phyloP scores from a whole-genome alignment of 2,797 vertebrate species.

The Chiroxiphia lanceolata region DNA sequence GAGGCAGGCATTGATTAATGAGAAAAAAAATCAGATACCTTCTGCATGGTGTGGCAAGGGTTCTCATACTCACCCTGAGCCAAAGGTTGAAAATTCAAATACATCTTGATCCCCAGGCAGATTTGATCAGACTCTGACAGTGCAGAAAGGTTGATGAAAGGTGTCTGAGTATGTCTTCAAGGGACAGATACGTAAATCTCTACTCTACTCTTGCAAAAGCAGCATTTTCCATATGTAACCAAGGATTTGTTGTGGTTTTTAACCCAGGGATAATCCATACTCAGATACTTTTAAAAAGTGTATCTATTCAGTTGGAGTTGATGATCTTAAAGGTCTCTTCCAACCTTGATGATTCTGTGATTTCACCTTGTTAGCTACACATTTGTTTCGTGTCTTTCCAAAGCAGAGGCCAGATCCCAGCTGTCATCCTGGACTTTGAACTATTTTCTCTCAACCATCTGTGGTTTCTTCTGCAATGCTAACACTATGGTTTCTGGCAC shows the following conservation, averaged over 20 bases:
- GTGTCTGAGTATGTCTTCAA: not conserved
- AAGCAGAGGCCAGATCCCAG: not conserved
- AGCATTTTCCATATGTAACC: not conserved
- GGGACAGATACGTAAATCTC: not conserved
- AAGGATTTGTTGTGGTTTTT: not conserved
- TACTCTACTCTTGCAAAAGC: not conserved
- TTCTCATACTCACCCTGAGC: not conserved
- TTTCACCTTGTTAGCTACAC: not conserved
- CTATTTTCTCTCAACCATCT: slow-evolving; percentile 1
- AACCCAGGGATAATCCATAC: not conserved
- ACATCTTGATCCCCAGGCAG: not conserved
- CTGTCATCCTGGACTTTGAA: not conserved
- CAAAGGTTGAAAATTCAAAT: not conserved
- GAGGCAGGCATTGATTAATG: not conserved
- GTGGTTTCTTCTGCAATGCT: not conserved
- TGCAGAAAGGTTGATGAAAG: not conserved
- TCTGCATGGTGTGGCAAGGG: not conserved
- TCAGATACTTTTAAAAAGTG: not conserved
- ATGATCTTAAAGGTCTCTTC: not conserved
- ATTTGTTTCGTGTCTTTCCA: not conserved
- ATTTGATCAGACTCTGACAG: not conserved
- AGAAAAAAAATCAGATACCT: not conserved
- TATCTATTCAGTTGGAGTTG: not conserved
- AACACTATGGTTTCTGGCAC: not conserved
- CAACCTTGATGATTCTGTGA: not conserved